These are phyloP conservation scores for Tryphoninae sp. DNA, from an alignment of 2,888 invertebrate genomes.

Conservation along the genomic window DNA sequence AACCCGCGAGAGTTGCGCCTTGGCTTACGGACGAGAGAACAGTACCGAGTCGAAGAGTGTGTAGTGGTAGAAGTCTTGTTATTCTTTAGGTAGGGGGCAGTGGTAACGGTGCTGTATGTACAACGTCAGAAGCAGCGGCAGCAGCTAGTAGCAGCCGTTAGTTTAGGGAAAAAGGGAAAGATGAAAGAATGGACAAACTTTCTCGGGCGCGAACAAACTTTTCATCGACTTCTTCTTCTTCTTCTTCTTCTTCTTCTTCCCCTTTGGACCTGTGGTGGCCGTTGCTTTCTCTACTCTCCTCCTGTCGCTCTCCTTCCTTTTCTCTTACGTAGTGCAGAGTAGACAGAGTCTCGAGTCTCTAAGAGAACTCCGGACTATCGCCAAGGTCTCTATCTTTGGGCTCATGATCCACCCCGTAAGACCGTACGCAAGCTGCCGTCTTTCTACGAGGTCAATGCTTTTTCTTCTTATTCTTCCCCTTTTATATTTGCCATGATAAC, in stretches of 20 bases:
- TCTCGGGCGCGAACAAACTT: constrained; percentile 57
- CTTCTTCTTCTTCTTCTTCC: not conserved
- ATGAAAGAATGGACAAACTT: constrained; percentile 62
- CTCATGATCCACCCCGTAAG: constrained; percentile 56
- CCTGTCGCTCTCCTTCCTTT: constrained; percentile 17
- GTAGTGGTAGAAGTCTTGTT: constrained; percentile 54
- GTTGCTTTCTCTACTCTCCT: constrained; percentile 1
- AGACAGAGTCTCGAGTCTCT: not conserved
- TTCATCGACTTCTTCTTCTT: constrained; percentile 44
- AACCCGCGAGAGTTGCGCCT: constrained; percentile 33
- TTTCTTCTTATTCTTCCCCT: constrained; percentile 19
- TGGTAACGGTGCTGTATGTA: constrained; percentile 22
- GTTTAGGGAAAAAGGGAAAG: constrained; percentile 47
- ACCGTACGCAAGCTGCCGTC: constrained; percentile 16
- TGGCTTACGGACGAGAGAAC: constrained; percentile 3
- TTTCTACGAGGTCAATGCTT: constrained; percentile 56
- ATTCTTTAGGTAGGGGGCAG: constrained; percentile 50
- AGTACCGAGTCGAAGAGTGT: constrained; percentile 13
- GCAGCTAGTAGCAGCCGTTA: constrained; percentile 22
- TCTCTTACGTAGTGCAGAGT: constrained; percentile 13
- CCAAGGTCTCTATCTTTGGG: constrained; percentile 29
- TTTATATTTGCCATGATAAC: not conserved
- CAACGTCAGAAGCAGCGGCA: constrained; percentile 21
- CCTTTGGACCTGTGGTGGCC: constrained; percentile 27
- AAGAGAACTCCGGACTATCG: constrained; percentile 28